Conservation (phyloP, 2,888 invertebrate species). For the Heliconius cydno region DNA sequence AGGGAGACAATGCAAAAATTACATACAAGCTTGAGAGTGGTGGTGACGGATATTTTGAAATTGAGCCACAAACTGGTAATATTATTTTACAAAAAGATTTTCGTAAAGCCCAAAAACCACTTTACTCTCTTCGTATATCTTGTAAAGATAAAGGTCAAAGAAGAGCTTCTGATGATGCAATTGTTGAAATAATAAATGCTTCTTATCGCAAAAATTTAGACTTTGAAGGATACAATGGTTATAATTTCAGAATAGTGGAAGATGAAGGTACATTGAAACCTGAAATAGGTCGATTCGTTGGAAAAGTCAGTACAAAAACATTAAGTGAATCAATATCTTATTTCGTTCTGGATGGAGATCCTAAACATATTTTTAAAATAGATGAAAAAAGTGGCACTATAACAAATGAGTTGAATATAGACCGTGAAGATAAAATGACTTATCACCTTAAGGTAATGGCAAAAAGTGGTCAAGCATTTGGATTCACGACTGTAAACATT, state of each 20-base stretch:
- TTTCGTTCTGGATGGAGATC: conserved; percentile 92
- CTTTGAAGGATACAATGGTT: conserved; percentile 90
- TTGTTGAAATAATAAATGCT: conserved; percentile 91
- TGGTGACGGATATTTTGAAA: conserved; percentile 90
- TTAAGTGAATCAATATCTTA: conserved; percentile 88
- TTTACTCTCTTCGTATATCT: conserved; percentile 89
- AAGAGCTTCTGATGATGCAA: conserved; percentile 88
- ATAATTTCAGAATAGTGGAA: conserved; percentile 92
- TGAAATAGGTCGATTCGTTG: conserved; percentile 89
- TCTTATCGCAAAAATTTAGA: conserved; percentile 88
- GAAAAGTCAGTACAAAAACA: conserved; percentile 86
- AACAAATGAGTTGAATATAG: conserved; percentile 89
- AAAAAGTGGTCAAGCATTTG: conserved; percentile 88
- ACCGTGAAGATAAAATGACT: conserved; percentile 90
- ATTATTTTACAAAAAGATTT: conserved; percentile 87
- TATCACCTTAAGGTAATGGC: conserved; percentile 93
- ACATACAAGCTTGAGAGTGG: conserved; percentile 91
- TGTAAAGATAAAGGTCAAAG: conserved; percentile 92
- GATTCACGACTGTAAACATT: conserved; percentile 91
- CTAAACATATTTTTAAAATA: conserved; percentile 89
- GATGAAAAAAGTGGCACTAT: conserved; percentile 91
- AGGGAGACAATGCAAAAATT: conserved; percentile 93
- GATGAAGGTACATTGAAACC: conserved; percentile 87
- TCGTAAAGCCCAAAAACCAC: conserved; percentile 85
- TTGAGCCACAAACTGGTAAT: conserved; percentile 91